Evolutionary conservation across 92 coral and sea anemone species (phyloP).

Genomic region (Palythoa grandiflora): DNA sequence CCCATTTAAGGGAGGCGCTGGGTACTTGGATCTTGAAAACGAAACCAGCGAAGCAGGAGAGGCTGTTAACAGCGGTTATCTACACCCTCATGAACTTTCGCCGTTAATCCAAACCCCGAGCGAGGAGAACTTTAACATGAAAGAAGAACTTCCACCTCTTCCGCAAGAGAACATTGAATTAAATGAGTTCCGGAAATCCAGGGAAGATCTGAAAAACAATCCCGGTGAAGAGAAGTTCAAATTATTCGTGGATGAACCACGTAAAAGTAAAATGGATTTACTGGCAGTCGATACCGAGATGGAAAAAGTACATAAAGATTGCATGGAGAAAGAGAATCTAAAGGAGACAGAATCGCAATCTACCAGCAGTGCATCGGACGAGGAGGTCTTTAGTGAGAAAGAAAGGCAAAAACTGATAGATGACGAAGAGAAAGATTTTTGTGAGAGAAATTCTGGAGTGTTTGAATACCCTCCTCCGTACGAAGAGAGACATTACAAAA

Average conservation of each 20-base stretch:
- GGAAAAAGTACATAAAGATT: constrained; percentile 75
- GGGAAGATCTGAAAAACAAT: constrained; percentile 33
- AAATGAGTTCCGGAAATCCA: constrained; percentile 52
- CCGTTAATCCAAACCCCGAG: constrained; percentile 32
- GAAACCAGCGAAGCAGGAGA: constrained; percentile 50
- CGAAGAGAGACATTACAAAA: constrained; percentile 41
- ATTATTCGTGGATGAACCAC: constrained; percentile 67
- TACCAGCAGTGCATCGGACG: constrained; percentile 52
- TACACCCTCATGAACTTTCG: constrained; percentile 28
- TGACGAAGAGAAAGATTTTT: constrained; percentile 77
- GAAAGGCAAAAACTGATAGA: constrained; percentile 70
- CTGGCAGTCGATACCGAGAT: constrained; percentile 67
- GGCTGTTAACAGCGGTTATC: constrained; percentile 21
- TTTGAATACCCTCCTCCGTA: constrained; percentile 68
- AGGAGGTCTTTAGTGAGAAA: constrained; percentile 71
- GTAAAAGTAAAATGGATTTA: constrained; percentile 47
- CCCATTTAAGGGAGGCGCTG: constrained; percentile 74
- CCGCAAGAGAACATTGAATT: constrained; percentile 79
- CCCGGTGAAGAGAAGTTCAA: constrained; percentile 58
- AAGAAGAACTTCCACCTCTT: constrained; percentile 79
- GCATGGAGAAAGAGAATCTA: constrained; percentile 65
- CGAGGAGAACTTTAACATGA: constrained; percentile 25
- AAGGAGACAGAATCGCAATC: constrained; percentile 58
- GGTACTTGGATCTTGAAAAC: constrained; percentile 76
- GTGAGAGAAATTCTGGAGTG: constrained; percentile 80